These are phyloP conservation scores for Idaea dimidiata DNA, from an alignment of 2,888 invertebrate species.

Conservation along the genomic window DNA sequence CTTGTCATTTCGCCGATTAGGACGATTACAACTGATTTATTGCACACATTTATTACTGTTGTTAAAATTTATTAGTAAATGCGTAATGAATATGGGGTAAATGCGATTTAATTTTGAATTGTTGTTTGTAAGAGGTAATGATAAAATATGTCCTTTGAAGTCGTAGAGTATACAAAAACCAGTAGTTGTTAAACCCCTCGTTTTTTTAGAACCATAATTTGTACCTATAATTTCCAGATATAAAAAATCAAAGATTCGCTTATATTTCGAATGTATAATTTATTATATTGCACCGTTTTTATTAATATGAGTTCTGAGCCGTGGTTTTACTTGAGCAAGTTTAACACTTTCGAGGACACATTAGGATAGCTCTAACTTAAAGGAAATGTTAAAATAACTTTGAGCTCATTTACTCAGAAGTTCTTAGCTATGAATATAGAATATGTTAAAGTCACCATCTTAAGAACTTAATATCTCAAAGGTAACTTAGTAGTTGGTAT, in stretches of 20 bases:
- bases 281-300: no score
- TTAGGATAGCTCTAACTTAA: no score
- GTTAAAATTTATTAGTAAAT: conserved; percentile 17
- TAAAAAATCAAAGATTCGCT: background rate
- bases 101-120: conserved; percentile 5
- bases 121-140: background rate
- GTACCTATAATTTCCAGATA: background rate
- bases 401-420: no score
- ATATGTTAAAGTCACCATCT: no score
- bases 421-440: no score
- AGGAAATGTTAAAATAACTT: no score
- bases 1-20: conserved; percentile 34
- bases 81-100: conserved; percentile 14
- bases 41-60: conserved; percentile 27
- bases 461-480: no score
- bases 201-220: background rate
- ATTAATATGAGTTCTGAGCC: no score
- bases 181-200: background rate
- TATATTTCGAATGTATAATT: no score
- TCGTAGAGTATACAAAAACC: background rate
- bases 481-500: no score
- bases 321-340: no score
- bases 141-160: background rate
- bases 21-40: conserved; percentile 29
- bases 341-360: no score